These are phyloP conservation scores for Drosophila yooni DNA, from an alignment of 2,888 invertebrate species.

Conservation along the genomic window DNA sequence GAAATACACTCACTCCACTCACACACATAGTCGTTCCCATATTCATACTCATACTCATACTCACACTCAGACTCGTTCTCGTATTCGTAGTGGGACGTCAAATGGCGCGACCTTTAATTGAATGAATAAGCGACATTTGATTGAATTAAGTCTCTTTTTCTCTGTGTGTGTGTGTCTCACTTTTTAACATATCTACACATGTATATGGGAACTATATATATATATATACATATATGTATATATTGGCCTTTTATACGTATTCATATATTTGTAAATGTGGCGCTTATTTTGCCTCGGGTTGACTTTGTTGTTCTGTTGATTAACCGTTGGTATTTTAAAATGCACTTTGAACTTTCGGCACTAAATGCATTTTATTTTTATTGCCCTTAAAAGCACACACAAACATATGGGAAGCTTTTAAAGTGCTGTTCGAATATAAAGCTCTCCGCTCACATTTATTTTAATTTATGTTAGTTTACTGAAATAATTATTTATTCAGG, in stretches of 20 bases:
- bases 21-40: conserved; percentile 3
- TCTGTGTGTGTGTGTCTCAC: conserved; percentile 6
- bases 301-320: conserved; percentile 33
- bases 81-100: conserved; percentile 64
- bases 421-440: neutral
- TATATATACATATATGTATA: neutral
- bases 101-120: conserved; percentile 83
- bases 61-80: conserved; percentile 40
- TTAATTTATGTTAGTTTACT: neutral
- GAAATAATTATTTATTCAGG: neutral
- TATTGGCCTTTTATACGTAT: neutral
- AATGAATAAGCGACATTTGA: conserved; percentile 83
- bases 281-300: conserved; percentile 51
- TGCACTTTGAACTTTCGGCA: conserved; percentile 62
- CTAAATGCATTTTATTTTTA: conserved; percentile 26
- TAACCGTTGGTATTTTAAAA: conserved; percentile 55
- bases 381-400: neutral
- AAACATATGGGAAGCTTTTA: neutral
- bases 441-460: neutral
- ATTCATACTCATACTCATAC: conserved; percentile 9
- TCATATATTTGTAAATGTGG: conserved; percentile 26
- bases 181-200: conserved; percentile 23
- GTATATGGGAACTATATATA: neutral
- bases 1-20: conserved; percentile 9
- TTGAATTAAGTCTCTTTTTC: conserved; percentile 71